Base-by-base conservation (phyloP, 2,888 invertebrate genomes). In the Chironomus riparius region DNA sequence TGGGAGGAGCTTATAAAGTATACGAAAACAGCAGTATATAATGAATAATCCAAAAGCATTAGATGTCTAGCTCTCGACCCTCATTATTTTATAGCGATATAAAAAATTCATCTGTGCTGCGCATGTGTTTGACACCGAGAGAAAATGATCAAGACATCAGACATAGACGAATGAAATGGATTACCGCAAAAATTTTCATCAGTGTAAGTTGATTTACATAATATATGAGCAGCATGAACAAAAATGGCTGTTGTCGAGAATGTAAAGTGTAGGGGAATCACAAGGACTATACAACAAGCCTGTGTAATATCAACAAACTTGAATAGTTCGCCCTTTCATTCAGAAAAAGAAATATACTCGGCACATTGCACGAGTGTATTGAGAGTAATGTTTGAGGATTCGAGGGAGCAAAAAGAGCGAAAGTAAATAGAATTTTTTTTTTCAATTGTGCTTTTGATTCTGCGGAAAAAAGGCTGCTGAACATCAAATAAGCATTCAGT, bases 381-480 rank as follows among this genome's bases (percentile, higher is more conserved):
- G 38, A 38, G 38, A 38, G 38, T 38, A 38, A 18, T 18, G n/a
- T 15, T 62, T 72, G 24, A 18, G 28, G 72, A 72, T 72, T 72
- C 72, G 48, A 28, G 56, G 21, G 70, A 68, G 28, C 7, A 71
- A 71, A 71, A 72, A 72, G 72, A 72, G 61, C 61, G 72, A 72
- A 50, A 72, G 72, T 72, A 72, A 72, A 72, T 72, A 72, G 62
- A 72, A 72, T 61, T 18, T 21, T 21, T 62, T 62, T 62, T 62
- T 62, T 62, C 62, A 62, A 72, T 72, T 72, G 72, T 72, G 72
- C 72, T 72, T 72, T 72, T 72, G 72, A 72, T 62, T 72, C 72
- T 72, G 72, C 62, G 72, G 72, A 72, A 72, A 72, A 72, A 72
- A 72, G 72, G 72, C 72, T 72, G 72, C 72, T 62, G 62, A 72